A percentile compares a stretch with the other conserved stretches of the same genome.
phyloP scores from a whole-genome alignment of 2,888 invertebrate species.

The Macrosoma leucophasiata region DNA sequence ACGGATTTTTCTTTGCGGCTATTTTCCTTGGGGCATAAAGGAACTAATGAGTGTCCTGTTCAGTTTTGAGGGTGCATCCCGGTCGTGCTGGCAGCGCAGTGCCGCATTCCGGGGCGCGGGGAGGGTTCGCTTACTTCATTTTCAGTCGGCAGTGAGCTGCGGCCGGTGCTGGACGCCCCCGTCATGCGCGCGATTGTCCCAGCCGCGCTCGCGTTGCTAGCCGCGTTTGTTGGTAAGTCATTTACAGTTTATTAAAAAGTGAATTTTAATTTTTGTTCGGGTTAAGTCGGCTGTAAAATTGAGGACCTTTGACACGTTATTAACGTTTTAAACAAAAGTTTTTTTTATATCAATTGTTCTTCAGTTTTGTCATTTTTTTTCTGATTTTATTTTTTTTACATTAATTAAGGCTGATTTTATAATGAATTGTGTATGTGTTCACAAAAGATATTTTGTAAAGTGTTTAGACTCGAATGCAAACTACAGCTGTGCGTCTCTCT shows the following conservation, averaged over 20 bases:
- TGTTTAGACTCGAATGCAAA: too few species aligned
- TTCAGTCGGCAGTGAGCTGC: slow-evolving; percentile 35
- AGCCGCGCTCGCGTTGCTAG: slow-evolving; percentile 42
- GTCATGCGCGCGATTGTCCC: slow-evolving; percentile 65
- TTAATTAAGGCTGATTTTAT: too few species aligned
- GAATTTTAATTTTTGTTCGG: too few species aligned
- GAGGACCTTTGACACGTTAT: slow-evolving; percentile 62
- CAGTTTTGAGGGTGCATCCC: too few species aligned
- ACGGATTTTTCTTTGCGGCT: too few species aligned
- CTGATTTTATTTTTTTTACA: neutral
- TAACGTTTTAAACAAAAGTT: slow-evolving; percentile 5
- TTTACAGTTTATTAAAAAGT: slow-evolving; percentile 9
- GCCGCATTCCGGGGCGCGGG: slow-evolving; percentile 71
- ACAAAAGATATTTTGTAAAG: too few species aligned
- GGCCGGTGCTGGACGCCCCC: slow-evolving; percentile 38
- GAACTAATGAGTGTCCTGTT: too few species aligned
- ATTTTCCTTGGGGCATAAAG: too few species aligned
- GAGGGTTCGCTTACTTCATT: slow-evolving; percentile 37
- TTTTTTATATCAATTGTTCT: neutral
- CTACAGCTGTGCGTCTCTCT: too few species aligned
- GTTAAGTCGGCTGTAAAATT: too few species aligned
- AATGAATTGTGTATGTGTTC: too few species aligned
- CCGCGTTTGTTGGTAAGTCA: slow-evolving; percentile 61
- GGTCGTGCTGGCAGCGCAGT: slow-evolving; percentile 37
- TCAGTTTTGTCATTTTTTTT: neutral